Evolutionary conservation across 2,888 invertebrate species (phyloP).

Genomic region (Eilema griseolum): DNA sequence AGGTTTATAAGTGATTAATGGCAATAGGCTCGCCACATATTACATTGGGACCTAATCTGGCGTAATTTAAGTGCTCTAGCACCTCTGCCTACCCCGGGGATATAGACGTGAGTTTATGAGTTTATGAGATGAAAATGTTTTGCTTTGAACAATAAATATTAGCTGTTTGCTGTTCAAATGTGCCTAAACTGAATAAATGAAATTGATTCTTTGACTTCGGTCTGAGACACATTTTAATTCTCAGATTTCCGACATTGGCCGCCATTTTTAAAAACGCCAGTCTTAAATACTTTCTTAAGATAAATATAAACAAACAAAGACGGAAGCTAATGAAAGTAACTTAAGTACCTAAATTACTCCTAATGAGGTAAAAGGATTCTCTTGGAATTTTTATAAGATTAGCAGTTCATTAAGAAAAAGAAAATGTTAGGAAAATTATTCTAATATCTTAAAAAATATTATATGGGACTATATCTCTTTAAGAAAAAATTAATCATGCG

Average conservation of each 20-base stretch:
- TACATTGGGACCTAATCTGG: too few species aligned
- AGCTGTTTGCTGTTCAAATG: too few species aligned
- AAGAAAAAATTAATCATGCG: not conserved
- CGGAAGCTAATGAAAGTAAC: not conserved
- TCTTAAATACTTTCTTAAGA: not conserved
- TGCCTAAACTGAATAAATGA: too few species aligned
- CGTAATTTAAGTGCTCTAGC: too few species aligned
- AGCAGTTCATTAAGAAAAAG: not conserved
- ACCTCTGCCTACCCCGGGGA: too few species aligned
- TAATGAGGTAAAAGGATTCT: not conserved
- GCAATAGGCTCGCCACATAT: too few species aligned
- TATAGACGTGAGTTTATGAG: too few species aligned
- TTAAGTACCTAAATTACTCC: conserved; percentile 2
- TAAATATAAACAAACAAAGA: not conserved
- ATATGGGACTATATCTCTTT: not conserved
- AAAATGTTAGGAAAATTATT: not conserved
- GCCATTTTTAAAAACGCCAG: not conserved
- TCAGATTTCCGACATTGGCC: not conserved
- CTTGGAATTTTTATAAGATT: not conserved
- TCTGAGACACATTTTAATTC: too few species aligned
- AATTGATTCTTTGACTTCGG: too few species aligned
- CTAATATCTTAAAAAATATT: not conserved
- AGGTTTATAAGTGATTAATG: too few species aligned
- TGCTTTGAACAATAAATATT: too few species aligned
- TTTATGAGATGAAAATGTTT: too few species aligned